Evolutionary conservation across 2,113 vertebrate genomes (phyloP), one percentile per base, ranked within the genome.

Genomic region (Rhinopomastus cyanomelas): DNA sequence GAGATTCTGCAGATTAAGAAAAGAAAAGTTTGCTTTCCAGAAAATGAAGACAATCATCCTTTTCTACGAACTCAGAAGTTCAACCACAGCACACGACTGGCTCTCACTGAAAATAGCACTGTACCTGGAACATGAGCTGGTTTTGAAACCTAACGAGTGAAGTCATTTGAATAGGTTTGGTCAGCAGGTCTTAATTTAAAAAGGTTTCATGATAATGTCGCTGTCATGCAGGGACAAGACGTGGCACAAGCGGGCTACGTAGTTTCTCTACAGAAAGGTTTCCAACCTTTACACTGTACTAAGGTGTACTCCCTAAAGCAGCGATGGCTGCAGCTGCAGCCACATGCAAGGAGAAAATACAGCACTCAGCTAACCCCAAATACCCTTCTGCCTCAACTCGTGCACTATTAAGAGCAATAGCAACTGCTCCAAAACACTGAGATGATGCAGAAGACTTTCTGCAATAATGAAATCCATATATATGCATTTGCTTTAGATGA

Each of bases 331-430:
- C 52, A 56, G 61, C 65, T 67, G 42, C 48, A 90, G 77, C 26
- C 44, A 46, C 34, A 22, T 0, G 3, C 3, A 12, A 3, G 1
- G 0, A 0, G n/a, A 72, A 12, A 16, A 53, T 36, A 49, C 2
- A 36, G 51, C 25, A 29, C 60, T 52, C 36, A 78, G 87, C 29
- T n/a, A 22, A 26, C 16, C 2, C 3, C 16, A 39, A 0, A 0
- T 2, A 20, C 8, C 53, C 46, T 44, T 60, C 53, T 81, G 57
- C 49, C 39, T 25, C 2, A 1, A 55, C 57, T 68, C 9, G 5
- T 3, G 19, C 11, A 9, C 81, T 36, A 21, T 14, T 18, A 57
- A 30, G 51, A 57, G 39, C 7, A n/a, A 71, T 22, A 78, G 29
- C 5, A 44, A n/a, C 46, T 34, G 59, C 64, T 60, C 27, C 59